Base-by-base conservation (phyloP, 1,140 invertebrate species). In the Solenopsis fugax region DNA sequence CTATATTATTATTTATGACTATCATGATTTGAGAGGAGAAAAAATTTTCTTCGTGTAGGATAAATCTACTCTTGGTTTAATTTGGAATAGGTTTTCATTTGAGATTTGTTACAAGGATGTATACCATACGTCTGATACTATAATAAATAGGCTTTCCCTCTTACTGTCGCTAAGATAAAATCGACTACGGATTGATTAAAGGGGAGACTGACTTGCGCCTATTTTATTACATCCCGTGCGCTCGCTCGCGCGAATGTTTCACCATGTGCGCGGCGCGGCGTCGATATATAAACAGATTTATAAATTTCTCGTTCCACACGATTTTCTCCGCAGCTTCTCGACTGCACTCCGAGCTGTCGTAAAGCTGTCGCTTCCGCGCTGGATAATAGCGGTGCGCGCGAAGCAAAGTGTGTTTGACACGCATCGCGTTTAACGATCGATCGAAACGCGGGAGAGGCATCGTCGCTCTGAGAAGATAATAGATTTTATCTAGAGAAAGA, bases 401-500 rank as follows among this genome's bases (percentile, higher is more conserved):
- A 52, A 13, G 60, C 60, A n/a, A 80, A 80, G 77, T 80, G 77
- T 50, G 62, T 67, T 80, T 80, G 77, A 67, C 77, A 54, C 62
- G 62, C 62, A 80, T 80, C 29, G 76, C 45, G 29, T 78, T 80
- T 80, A 80, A 80, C 62, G 77, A 67, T 29, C 77, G 77, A 80
- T 80, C 48, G 62, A 80, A 50, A 24, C 24, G 37, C 37, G n/a
- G 37, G 56, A 60, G 37, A 52, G 48, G 77, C 48, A 21, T n/a
- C 62, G 45, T 18, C 29, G 60, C 13, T 13, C 16, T 54, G 77
- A 52, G 75, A 77, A 62, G 62, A 80, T 65, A 65, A 78, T 80
- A 54, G 77, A 80, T 41, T 67, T 80, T 80, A 80, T 24, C 45
- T 67, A 54, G 62, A 34, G 34, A 67, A 67, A 77, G 13, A 12